phyloP scores from a whole-genome alignment of 1,140 invertebrate species.

The Hyphantria cunea region DNA sequence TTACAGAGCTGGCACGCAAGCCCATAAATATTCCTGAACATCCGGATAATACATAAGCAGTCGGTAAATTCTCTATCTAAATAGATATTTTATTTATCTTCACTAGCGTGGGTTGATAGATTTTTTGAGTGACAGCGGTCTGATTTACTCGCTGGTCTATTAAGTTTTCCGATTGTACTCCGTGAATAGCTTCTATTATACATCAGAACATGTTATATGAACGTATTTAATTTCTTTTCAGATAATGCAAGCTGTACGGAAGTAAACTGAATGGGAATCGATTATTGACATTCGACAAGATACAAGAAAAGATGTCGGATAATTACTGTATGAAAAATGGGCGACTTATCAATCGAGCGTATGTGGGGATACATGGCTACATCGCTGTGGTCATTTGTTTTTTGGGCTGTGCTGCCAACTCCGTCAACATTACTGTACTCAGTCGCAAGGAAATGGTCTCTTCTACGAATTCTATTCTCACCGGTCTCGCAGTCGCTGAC shows the following conservation, averaged over 20 bases:
- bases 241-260: slow-evolving; percentile 20
- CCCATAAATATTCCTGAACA: slow-evolving; percentile 28
- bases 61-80: slow-evolving; percentile 20
- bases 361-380: slow-evolving; percentile 72
- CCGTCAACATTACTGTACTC: slow-evolving; percentile 96
- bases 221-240: slow-evolving; percentile 32
- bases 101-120: slow-evolving; percentile 1
- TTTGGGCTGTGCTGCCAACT: slow-evolving; percentile 95
- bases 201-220: background rate
- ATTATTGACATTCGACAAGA: background rate
- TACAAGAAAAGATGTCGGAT: slow-evolving; percentile 41
- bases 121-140: slow-evolving; percentile 19
- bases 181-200: background rate
- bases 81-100: slow-evolving; percentile 11
- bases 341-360: slow-evolving; percentile 67
- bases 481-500: slow-evolving; percentile 94
- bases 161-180: slow-evolving; percentile 3
- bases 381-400: slow-evolving; percentile 88
- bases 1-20: slow-evolving; percentile 18
- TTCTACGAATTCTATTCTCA: slow-evolving; percentile 92
- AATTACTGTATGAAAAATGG: slow-evolving; percentile 74
- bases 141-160: slow-evolving; percentile 5
- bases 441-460: slow-evolving; percentile 94
- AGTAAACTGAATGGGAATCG: slow-evolving; percentile 5
- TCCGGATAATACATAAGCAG: slow-evolving; percentile 16